phyloP scores from a whole-genome alignment of 1,140 invertebrate genomes.

The Apis mellifera region DNA sequence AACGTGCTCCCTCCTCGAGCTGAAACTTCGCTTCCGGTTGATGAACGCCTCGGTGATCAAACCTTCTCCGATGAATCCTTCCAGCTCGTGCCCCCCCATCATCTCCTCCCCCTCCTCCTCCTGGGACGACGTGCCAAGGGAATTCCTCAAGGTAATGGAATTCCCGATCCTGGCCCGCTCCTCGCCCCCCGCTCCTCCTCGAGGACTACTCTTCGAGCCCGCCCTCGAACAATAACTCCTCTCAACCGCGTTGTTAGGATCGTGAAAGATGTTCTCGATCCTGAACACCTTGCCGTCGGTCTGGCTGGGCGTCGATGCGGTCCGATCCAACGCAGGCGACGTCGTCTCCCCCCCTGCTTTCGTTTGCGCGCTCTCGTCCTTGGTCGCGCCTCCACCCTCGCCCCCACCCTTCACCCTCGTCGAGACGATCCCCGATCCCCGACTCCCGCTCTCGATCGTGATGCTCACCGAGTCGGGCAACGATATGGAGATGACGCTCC shows the following conservation, averaged over 20 bases:
- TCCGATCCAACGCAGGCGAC: neutral
- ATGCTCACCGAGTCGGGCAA: slow-evolving; percentile 74
- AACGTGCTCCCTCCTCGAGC: neutral
- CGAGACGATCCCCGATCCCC: slow-evolving; percentile 71
- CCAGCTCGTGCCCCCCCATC: slow-evolving; percentile 34
- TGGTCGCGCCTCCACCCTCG: slow-evolving; percentile 57
- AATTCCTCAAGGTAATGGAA: slow-evolving; percentile 68
- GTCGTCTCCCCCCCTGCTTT: slow-evolving; percentile 45
- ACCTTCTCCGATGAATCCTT: slow-evolving; percentile 36
- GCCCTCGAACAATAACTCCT: neutral
- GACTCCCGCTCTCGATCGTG: slow-evolving; percentile 70
- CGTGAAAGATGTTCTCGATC: slow-evolving; percentile 74
- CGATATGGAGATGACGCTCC: slow-evolving; percentile 72
- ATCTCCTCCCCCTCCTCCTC: slow-evolving; percentile 16
- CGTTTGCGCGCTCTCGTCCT: slow-evolving; percentile 67
- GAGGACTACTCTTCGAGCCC: neutral
- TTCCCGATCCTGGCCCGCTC: slow-evolving; percentile 43
- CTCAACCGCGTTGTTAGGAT: slow-evolving; percentile 51
- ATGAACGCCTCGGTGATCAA: slow-evolving; percentile 56
- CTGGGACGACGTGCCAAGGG: slow-evolving; percentile 66
- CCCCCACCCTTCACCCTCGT: slow-evolving; percentile 63
- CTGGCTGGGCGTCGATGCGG: slow-evolving; percentile 52
- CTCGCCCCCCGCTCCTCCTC: slow-evolving; percentile 23
- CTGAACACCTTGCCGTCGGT: slow-evolving; percentile 67
- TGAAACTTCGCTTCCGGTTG: slow-evolving; percentile 29